phyloP scores from a whole-genome alignment of 1,140 invertebrate genomes.

The Helicoverpa armigera region DNA sequence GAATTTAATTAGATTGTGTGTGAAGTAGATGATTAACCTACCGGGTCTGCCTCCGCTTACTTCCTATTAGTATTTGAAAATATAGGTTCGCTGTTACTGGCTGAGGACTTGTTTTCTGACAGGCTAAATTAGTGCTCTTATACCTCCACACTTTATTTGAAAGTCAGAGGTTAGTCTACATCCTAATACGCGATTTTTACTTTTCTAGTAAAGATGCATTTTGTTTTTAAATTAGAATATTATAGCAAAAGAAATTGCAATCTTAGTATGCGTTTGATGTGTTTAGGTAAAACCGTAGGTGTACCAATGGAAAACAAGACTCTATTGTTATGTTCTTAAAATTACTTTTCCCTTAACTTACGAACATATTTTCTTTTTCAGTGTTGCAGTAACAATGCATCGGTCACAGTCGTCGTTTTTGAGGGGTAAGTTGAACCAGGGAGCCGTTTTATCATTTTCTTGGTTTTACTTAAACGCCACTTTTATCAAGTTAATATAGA shows the following conservation, averaged over 20 bases:
- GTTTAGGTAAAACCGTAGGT: not conserved
- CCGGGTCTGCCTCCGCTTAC: too few relatives aligned
- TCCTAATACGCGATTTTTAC: too few relatives aligned
- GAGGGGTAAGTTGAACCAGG: slow-evolving; percentile 24
- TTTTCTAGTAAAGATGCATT: too few relatives aligned
- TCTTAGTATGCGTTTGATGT: not conserved
- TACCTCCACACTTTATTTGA: too few relatives aligned
- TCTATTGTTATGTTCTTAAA: not conserved
- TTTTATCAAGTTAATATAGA: too few relatives aligned
- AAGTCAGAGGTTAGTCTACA: too few relatives aligned
- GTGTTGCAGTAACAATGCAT: slow-evolving; percentile 33
- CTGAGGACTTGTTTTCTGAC: too few relatives aligned
- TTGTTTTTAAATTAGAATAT: too few relatives aligned
- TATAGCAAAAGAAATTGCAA: too few relatives aligned
- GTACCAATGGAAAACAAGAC: not conserved
- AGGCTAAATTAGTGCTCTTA: too few relatives aligned
- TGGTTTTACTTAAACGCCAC: not conserved
- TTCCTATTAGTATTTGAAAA: too few relatives aligned
- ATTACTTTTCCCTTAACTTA: not conserved
- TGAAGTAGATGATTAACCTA: slow-evolving; percentile 3
- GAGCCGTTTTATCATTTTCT: not conserved
- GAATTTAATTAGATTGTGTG: slow-evolving; percentile 18
- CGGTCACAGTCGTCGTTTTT: slow-evolving; percentile 44
- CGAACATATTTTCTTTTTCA: slow-evolving; percentile 12
- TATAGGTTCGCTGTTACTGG: too few relatives aligned